A percentile compares a stretch with the other conserved stretches of the same genome.
Conservation (phyloP, 37 sponge, comb jelly and placozoan genomes). For the Agelas oroides region DNA sequence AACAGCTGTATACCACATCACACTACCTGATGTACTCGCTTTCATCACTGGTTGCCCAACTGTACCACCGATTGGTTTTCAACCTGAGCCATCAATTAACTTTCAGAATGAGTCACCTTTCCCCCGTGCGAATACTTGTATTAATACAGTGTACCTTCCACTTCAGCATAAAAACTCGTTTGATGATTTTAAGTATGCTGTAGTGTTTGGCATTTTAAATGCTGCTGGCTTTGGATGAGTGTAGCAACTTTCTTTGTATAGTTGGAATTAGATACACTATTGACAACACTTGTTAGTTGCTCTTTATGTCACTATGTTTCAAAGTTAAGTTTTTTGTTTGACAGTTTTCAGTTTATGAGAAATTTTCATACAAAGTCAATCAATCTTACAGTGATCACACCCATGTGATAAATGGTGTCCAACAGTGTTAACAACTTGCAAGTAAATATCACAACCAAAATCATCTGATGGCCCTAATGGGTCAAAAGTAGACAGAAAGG, state of each 20-base stretch:
- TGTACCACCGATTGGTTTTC: not conserved
- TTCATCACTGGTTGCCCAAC: not conserved
- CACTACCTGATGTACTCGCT: not conserved
- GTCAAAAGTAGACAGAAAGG: not conserved
- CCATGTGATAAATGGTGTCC: not conserved
- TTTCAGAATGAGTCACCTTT: not conserved
- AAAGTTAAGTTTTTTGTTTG: too few relatives aligned
- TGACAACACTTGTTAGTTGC: not conserved
- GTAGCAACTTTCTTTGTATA: not conserved
- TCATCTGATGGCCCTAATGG: not conserved
- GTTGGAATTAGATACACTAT: too few relatives aligned
- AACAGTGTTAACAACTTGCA: not conserved
- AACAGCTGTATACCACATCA: not conserved
- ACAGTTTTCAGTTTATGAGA: too few relatives aligned
- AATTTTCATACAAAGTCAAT: too few relatives aligned
- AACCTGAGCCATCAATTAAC: not conserved
- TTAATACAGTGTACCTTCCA: not conserved
- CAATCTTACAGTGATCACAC: too few relatives aligned
- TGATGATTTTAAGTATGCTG: not conserved
- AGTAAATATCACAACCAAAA: not conserved
- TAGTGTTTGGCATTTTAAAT: not conserved
- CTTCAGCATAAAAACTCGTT: not conserved
- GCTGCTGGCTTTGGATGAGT: conserved; percentile 6
- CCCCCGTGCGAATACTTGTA: not conserved
- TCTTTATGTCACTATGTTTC: too few relatives aligned